A percentile compares a stretch with the other conserved stretches of the same genome.
Conservation (phyloP, 2,888 invertebrate species). For the Stratiomys singularior region DNA sequence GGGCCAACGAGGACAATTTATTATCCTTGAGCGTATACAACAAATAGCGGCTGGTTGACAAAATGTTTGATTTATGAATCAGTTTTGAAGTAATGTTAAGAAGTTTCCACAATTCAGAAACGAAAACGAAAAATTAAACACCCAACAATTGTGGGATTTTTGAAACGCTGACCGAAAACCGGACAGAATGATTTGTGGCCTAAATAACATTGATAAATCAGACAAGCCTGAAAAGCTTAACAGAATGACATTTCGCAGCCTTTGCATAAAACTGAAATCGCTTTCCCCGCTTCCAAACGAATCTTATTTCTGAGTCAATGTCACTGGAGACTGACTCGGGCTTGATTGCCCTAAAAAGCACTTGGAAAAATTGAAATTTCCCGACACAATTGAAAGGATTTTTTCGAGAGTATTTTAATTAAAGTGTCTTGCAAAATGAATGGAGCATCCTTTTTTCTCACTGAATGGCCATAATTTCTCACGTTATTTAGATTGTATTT, state of each 20-base stretch:
- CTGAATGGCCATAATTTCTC: neutral
- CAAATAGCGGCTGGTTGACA: neutral
- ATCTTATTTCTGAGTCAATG: neutral
- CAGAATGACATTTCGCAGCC: neutral
- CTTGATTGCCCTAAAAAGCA: constrained; percentile 4
- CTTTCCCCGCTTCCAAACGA: neutral
- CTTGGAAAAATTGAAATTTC: neutral
- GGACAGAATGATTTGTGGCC: constrained; percentile 24
- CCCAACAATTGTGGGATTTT: neutral
- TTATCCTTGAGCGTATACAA: no score
- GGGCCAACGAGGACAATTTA: no score
- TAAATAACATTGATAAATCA: constrained; percentile 35
- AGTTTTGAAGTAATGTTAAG: neutral
- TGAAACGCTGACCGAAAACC: constrained; percentile 26
- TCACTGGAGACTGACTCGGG: neutral
- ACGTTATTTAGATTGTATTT: neutral
- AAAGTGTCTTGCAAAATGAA: neutral
- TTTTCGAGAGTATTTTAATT: neutral
- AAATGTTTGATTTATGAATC: constrained; percentile 25
- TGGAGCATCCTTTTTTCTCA: neutral
- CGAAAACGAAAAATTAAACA: neutral
- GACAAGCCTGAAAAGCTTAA: neutral
- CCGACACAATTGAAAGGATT: neutral
- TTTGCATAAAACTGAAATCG: neutral
- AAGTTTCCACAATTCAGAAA: neutral